Evolutionary conservation across 2,888 invertebrate genomes (phyloP), one percentile per base, ranked within the genome.

Genomic region (Limenitis camilla): DNA sequence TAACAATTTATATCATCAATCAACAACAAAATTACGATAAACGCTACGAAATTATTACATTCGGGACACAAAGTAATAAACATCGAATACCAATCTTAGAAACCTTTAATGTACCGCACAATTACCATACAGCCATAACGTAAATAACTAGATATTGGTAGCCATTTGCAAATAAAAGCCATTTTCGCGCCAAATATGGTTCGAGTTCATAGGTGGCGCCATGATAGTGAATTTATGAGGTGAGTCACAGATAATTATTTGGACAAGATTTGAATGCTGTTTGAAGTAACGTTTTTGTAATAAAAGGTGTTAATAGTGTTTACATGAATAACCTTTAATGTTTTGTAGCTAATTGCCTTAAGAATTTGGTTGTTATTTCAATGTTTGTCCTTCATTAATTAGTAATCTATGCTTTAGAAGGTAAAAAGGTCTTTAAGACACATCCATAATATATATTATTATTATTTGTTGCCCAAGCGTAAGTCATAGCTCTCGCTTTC

Each of bases 181-280:
- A 61, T 63, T 64, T 65, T 66, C 61, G 55, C 36, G 49, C 61
- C 61, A 59, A 64, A 68, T 66, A 68, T 57, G 64, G 61, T 42
- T 46, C 39, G 48, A 60, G 67, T 71, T 69, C 71, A 73, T 59
- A 70, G 67, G 66, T 68, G 68, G 65, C 65, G 67, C 64, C 61
- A 61, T 49, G 38, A 36, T 36, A 39, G 44, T 43, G 19, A 46
- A 60, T 60, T 58, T 53, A 57, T 50, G 55, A 58, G 49, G 56
- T 55, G 41, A 49, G 40, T 52, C 54, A 53, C 38, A 36, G 29
- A 52, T 58, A 52, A 52, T 52, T 52, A 57, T 49, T 55, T 19
- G 19, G 19, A 19, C 19, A 19, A 19, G 19, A 43, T 53, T 43
- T 42, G 33, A 49, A 36, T 35, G 39, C 40, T 32, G 42, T 54